Evolutionary conservation across 2,888 invertebrate genomes (phyloP), one percentile per base, ranked within the genome.

Genomic region (Idaea dimidiata): DNA sequence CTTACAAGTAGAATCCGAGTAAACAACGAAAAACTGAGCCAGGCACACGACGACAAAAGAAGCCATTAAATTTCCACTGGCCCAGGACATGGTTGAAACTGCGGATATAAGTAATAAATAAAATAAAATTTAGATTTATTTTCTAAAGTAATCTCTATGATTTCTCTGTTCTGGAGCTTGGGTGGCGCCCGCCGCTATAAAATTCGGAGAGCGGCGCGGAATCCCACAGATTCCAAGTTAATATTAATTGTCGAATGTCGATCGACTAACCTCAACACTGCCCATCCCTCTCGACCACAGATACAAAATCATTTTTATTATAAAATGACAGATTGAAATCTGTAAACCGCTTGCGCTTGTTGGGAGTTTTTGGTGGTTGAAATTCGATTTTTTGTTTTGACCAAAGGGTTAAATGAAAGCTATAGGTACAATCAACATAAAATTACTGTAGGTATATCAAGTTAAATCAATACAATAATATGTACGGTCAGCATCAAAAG

Each of bases 191-290:
- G 88, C 84, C 89, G 87, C 91, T 89, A 92, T 92, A 92, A 91
- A 92, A 91, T 91, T 91, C 90, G 91, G 90, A 89, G 90, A 86
- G 87, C 89, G 89, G 88, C 89, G 91, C 86, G 89, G 91, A 92
- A 91, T 92, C 91, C 91, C 89, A 91, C 91, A 91, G 91, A 91
- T 91, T 91, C 88, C 89, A 83, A 87, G 81, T 91, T 88, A 87
- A 91, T 91, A 92, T 91, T 92, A 91, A 91, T 92, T 91, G 91
- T 88, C 88, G 88, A 91, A 91, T 91, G 91, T 88, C 88, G 88
- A 91, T 91, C 88, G 88, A 84, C 87, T 86, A 83, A 84, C 79
- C 87, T 84, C 84, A 80, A 80, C 83, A 74, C 77, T 65, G 69
- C 62, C 60, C 67, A 59, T 43, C 43, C 43, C 43, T 43, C 43